Base-by-base conservation (phyloP, 2,113 vertebrate species). In the Pheucticus melanocephalus region DNA sequence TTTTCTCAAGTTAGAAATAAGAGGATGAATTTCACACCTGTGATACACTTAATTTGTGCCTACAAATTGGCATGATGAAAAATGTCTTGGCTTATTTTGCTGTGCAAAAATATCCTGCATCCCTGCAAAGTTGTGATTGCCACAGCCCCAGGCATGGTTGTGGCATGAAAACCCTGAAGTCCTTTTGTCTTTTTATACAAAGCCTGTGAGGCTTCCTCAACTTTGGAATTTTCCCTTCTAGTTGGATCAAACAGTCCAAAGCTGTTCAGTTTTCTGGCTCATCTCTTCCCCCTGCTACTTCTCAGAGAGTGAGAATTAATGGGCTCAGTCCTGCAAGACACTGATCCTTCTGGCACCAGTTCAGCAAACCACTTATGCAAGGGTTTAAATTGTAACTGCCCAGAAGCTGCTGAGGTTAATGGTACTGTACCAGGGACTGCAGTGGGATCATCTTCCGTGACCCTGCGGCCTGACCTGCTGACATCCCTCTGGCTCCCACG, bases 341-440 rank as follows among this genome's bases (percentile, higher is more conserved):
- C 64, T 71, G 93, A 66, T 73, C 68, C 81, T 79, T 54, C 82
- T 88, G 82, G 94, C 92, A 80, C 27, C 1, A 0, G 47, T 88
- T 91, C 92, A 97, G 80, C 68, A 92, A 96, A 75, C 75, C 88
- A 86, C 90, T 93, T 94, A 77, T 6, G 39, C 82, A 75, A 91
- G 82, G 28, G 75, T 66, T 95, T 92, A 78, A 78, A 88, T 88
- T 94, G 92, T 93, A 93, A 80, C 76, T 56, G 40, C 10, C 4
- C 82, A 70, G 24, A 88, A 80, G 71, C 66, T 11, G 5, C 71
- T 60, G 79, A 81, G 93, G 90, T 93, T 90, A 96, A 96, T 86
- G 82, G 87, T 82, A 42, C 80, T 56, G 71, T 83, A 77, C 64
- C 42, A 50, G 66, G 37, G 77, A 47, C 57, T 57, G 37, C 0